These are phyloP conservation scores for Paracentrotus lividus DNA, from an alignment of 53 echinoderm and acorn worm genomes.

Conservation along the genomic window DNA sequence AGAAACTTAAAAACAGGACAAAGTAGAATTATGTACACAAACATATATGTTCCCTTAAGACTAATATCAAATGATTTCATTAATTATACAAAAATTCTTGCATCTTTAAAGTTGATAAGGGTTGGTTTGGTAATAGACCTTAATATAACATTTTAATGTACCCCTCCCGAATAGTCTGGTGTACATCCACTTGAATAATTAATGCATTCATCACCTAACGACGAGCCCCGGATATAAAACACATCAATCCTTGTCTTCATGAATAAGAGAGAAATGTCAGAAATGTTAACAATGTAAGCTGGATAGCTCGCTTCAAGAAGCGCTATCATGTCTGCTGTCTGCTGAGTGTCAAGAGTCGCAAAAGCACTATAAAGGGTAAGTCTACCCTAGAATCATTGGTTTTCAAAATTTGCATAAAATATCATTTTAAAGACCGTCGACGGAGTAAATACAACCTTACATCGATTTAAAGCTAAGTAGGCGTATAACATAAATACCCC, in stretches of 20 bases:
- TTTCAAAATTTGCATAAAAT: too few relatives aligned
- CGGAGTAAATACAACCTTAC: too few relatives aligned
- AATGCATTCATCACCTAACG: slow-evolving; percentile 1
- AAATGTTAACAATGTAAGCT: slow-evolving; percentile 20
- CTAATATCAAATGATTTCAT: not conserved
- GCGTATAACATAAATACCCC: too few relatives aligned
- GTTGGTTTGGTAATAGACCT: not conserved
- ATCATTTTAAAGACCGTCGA: too few relatives aligned
- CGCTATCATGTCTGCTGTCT: too few relatives aligned
- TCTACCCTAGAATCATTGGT: too few relatives aligned
- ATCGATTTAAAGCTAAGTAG: too few relatives aligned
- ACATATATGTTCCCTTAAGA: too few relatives aligned
- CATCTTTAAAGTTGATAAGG: slow-evolving; percentile 4
- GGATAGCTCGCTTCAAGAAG: not conserved
- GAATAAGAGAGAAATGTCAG: slow-evolving; percentile 57
- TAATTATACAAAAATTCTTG: not conserved
- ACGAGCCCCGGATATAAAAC: slow-evolving; percentile 19
- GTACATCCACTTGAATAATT: slow-evolving; percentile 29
- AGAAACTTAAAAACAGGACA: too few relatives aligned
- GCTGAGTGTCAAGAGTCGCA: not conserved
- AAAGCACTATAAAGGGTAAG: too few relatives aligned
- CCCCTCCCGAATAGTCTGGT: not conserved
- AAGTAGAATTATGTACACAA: not conserved
- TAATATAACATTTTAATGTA: not conserved
- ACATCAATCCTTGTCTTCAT: slow-evolving; percentile 24